These are phyloP conservation scores for Rotaria sp. DNA, from an alignment of 2,888 invertebrate species.

Conservation along the genomic window DNA sequence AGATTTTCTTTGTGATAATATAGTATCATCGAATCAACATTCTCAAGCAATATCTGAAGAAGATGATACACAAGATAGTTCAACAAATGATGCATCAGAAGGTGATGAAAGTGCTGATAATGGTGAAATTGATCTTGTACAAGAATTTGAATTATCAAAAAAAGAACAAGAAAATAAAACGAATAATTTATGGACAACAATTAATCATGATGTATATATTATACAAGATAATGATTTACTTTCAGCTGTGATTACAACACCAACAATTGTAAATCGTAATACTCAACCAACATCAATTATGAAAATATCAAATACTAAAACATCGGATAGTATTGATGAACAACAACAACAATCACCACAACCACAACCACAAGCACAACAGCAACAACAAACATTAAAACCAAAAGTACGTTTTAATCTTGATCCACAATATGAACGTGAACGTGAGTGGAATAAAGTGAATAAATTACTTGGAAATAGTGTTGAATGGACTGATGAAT, in stretches of 20 bases:
- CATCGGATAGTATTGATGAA: not conserved
- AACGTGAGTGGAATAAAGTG: slow-evolving; percentile 40
- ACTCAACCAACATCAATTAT: not conserved
- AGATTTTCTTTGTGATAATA: not conserved
- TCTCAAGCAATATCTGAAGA: not conserved
- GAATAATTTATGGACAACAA: not conserved
- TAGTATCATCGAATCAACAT: not conserved
- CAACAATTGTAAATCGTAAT: not conserved
- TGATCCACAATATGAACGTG: slow-evolving; percentile 38
- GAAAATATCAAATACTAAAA: not conserved
- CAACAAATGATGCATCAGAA: not conserved
- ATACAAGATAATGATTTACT: slow-evolving; percentile 21
- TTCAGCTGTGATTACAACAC: not conserved
- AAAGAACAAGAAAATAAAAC: not conserved
- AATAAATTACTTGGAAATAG: slow-evolving; percentile 39
- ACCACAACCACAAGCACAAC: not conserved
- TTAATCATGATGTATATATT: not conserved
- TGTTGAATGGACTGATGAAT: slow-evolving; percentile 40
- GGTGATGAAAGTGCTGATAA: slow-evolving; percentile 14
- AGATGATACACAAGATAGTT: not conserved
- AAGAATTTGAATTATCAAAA: slow-evolving; percentile 29
- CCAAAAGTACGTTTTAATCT: slow-evolving; percentile 34
- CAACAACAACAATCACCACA: not conserved
- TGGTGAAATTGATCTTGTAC: slow-evolving; percentile 28
- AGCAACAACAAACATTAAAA: not conserved